phyloP scores from a whole-genome alignment of 2,888 invertebrate genomes.

The Eristalinus aeneus region DNA sequence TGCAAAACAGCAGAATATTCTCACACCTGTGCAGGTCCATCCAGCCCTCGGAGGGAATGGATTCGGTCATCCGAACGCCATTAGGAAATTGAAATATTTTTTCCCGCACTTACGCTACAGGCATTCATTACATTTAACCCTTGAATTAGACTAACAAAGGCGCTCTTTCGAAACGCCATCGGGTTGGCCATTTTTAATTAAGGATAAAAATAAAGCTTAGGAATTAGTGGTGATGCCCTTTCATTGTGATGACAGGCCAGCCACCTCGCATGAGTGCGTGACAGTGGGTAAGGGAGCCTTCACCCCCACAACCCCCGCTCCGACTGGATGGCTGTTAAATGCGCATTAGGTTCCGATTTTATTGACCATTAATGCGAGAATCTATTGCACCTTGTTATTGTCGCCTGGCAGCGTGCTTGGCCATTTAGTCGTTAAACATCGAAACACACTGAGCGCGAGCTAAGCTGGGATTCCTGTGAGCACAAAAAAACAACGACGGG shows the following conservation, averaged over 20 bases:
- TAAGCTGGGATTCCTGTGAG: not conserved
- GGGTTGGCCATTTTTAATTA: conserved; percentile 23
- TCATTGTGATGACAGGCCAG: not conserved
- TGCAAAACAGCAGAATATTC: not conserved
- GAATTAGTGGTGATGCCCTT: not conserved
- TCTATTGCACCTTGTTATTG: conserved; percentile 17
- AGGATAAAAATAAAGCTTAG: conserved; percentile 10
- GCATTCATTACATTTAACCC: conserved; percentile 7
- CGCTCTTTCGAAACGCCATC: not conserved
- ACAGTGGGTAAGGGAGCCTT: no score
- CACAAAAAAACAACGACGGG: not conserved
- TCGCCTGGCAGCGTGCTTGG: not conserved
- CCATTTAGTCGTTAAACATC: conserved; percentile 18
- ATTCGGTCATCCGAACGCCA: not conserved
- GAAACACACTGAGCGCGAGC: not conserved
- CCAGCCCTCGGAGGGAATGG: not conserved
- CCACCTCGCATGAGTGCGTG: not conserved
- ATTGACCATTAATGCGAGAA: conserved; percentile 41
- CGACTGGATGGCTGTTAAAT: not conserved
- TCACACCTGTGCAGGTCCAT: not conserved
- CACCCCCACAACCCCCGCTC: no score
- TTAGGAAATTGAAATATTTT: conserved; percentile 24
- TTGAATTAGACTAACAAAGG: not conserved
- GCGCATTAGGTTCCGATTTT: conserved; percentile 30
- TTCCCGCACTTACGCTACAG: not conserved